These are phyloP conservation scores for Helicoverpa assulta DNA, from an alignment of 2,888 invertebrate species.

Conservation along the genomic window DNA sequence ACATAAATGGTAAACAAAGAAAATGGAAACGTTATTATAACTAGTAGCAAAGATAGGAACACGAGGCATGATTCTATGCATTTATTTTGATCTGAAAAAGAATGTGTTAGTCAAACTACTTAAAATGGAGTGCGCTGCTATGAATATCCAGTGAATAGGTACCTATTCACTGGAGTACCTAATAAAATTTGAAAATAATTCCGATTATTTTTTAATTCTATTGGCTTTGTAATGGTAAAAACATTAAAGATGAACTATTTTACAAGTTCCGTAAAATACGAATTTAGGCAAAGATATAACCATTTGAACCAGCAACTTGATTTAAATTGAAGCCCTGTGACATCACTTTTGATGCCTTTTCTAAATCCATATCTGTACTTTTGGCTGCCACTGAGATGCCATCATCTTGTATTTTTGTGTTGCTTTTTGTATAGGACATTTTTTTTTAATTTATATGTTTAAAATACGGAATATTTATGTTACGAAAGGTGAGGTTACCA, in stretches of 20 bases:
- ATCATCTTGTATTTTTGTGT: background rate
- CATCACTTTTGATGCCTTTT: background rate
- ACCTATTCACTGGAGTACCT: too few species aligned
- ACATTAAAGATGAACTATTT: too few species aligned
- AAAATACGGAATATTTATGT: background rate
- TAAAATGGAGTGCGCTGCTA: background rate
- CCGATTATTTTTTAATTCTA: too few species aligned
- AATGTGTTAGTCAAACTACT: background rate
- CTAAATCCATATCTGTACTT: background rate
- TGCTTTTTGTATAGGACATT: constrained; percentile 1
- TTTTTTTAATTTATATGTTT: constrained; percentile 1
- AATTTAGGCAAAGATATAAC: too few species aligned
- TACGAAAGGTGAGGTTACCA: background rate
- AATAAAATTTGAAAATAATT: too few species aligned
- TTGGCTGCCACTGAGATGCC: background rate
- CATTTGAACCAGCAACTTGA: background rate
- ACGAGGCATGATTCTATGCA: constrained; percentile 69
- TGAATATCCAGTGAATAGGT: too few species aligned
- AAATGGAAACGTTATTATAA: constrained; percentile 72
- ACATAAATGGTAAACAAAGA: constrained; percentile 71
- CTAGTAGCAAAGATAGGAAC: constrained; percentile 66
- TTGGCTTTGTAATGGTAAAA: too few species aligned
- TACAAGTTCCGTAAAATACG: too few species aligned
- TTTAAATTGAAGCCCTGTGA: constrained; percentile 39
- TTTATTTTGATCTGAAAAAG: constrained; percentile 65